Evolutionary conservation across 2,888 invertebrate species (phyloP).

Genomic region (Alloplasta piceator): DNA sequence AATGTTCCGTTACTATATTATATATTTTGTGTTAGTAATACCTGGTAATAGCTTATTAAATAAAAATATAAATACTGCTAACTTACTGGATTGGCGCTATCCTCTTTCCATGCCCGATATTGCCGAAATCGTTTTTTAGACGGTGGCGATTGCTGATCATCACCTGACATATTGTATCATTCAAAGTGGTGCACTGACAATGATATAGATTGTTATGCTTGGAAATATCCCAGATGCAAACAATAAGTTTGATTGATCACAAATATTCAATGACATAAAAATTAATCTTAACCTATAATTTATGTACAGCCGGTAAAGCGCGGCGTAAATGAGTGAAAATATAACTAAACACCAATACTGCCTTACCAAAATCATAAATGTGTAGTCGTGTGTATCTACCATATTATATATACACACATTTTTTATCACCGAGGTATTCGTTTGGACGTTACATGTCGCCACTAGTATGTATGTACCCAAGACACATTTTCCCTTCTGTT

Average conservation of each 20-base stretch:
- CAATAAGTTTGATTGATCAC: background rate
- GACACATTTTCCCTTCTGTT: too few species aligned
- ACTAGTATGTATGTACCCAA: too few species aligned
- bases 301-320: background rate
- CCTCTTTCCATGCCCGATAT: slow-evolving; percentile 2
- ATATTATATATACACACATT: background rate
- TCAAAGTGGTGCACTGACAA: background rate
- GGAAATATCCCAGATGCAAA: background rate
- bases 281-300: slow-evolving; percentile 2
- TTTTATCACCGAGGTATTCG: background rate
- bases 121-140: slow-evolving; percentile 5
- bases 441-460: too few species aligned
- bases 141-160: slow-evolving; percentile 1
- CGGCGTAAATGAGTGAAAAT: too few species aligned
- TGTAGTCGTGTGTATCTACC: background rate
- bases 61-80: background rate
- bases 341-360: too few species aligned
- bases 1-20: background rate
- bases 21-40: background rate
- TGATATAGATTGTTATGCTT: too few species aligned
- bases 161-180: background rate
- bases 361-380: too few species aligned
- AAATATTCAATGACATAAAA: background rate
- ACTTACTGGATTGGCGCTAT: background rate
- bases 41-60: slow-evolving; percentile 1